A percentile compares a stretch with the other conserved stretches of the same genome.
Evolutionary conservation across 1,140 invertebrate genomes (phyloP).

Genomic region (Saccostrea cuccullata): DNA sequence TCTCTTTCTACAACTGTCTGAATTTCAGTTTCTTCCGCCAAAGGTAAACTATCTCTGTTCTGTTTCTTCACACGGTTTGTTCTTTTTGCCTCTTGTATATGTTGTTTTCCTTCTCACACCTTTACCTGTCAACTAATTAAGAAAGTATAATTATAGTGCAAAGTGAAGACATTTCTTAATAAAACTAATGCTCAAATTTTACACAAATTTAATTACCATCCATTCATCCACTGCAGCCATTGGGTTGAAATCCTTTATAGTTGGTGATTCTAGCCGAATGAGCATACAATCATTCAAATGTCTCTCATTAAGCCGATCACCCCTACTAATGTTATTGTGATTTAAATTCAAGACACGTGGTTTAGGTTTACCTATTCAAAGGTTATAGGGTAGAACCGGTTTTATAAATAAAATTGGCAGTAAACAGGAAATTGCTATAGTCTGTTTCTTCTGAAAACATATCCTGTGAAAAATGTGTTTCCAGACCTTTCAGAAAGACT

Average conservation of each 20-base stretch:
- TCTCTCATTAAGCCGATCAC: neutral
- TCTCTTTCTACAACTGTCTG: neutral
- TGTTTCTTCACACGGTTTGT: neutral
- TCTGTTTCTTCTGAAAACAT: too few species aligned
- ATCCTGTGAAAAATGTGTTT: too few species aligned
- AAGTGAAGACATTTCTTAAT: neutral
- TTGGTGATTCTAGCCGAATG: too few species aligned
- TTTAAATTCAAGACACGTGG: too few species aligned
- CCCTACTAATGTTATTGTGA: too few species aligned
- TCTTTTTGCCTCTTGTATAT: neutral
- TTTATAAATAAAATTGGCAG: too few species aligned
- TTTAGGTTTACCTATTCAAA: too few species aligned
- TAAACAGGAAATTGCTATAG: too few species aligned
- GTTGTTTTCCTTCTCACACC: neutral
- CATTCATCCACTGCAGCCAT: neutral
- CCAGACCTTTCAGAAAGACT: too few species aligned
- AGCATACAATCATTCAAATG: too few species aligned
- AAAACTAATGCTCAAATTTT: neutral
- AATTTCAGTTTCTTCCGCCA: neutral
- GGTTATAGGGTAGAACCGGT: too few species aligned
- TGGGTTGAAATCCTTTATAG: conserved; percentile 6
- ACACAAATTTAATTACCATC: conserved; percentile 6
- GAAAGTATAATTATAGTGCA: neutral
- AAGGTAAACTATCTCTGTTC: too few species aligned
- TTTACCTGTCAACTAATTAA: neutral